phyloP scores from a whole-genome alignment of 2,113 vertebrate genomes.

The Columba livia region DNA sequence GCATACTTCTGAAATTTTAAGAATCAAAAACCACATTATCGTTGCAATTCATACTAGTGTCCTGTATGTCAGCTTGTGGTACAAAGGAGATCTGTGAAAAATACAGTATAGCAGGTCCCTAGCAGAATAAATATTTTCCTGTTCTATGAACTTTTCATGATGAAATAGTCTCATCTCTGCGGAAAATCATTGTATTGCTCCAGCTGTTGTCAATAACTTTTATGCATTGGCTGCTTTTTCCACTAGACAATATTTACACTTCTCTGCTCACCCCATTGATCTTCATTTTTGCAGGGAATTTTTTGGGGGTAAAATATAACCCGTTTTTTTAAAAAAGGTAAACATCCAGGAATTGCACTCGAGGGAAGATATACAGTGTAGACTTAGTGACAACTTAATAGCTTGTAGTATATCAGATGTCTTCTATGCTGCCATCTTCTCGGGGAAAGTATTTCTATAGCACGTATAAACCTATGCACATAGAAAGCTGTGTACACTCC shows the following conservation, averaged over 20 bases:
- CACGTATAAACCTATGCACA: not conserved
- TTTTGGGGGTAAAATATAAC: slow-evolving; percentile 51
- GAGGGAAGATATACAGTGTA: slow-evolving; percentile 30
- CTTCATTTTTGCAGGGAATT: slow-evolving; percentile 58
- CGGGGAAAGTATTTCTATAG: slow-evolving; percentile 22
- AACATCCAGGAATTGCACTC: slow-evolving; percentile 52
- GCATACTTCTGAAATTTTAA: not conserved
- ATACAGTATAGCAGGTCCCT: not conserved
- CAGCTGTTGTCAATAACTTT: slow-evolving; percentile 55
- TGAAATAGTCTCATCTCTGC: slow-evolving; percentile 22
- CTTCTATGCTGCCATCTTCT: slow-evolving; percentile 47
- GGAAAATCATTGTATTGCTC: slow-evolving; percentile 31
- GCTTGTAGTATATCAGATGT: slow-evolving; percentile 56
- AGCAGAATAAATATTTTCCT: slow-evolving; percentile 28
- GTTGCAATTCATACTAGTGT: not conserved
- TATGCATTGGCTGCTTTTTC: slow-evolving; percentile 54
- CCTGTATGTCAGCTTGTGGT: not conserved
- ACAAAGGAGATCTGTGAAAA: slow-evolving; percentile 1
- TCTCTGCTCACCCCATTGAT: slow-evolving; percentile 39
- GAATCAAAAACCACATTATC: not conserved
- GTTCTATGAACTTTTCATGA: slow-evolving; percentile 13
- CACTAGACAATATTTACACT: slow-evolving; percentile 42
- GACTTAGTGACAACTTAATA: slow-evolving; percentile 61
- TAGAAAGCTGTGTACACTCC: not conserved
- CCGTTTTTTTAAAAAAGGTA: slow-evolving; percentile 11